Evolutionary conservation across 2,113 vertebrate species (phyloP).

Genomic region (Mola mola): DNA sequence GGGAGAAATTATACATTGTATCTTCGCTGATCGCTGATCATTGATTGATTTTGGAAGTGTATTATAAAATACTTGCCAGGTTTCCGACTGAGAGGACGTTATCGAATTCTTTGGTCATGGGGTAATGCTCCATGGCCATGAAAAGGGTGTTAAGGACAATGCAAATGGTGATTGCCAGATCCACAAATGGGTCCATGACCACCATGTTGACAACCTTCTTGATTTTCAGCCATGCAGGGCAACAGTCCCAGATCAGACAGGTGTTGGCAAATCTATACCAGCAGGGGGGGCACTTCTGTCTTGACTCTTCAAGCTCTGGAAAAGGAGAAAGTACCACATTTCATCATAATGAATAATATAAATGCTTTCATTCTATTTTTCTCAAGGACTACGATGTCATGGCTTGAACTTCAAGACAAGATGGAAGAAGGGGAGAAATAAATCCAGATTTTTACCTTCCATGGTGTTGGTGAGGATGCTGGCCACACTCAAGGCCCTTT

Average conservation of each 20-base stretch:
- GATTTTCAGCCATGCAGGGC: slow-evolving; percentile 90
- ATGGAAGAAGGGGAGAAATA: neutral
- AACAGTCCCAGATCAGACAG: slow-evolving; percentile 97
- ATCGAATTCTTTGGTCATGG: slow-evolving; percentile 91
- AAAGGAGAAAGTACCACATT: slow-evolving; percentile 34
- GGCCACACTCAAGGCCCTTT: slow-evolving; percentile 94
- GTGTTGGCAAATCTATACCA: slow-evolving; percentile 98
- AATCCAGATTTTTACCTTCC: slow-evolving; percentile 84
- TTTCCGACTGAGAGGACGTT: slow-evolving; percentile 91
- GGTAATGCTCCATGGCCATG: slow-evolving; percentile 99
- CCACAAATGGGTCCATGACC: slow-evolving; percentile 98
- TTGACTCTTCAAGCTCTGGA: slow-evolving; percentile 95
- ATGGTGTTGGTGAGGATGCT: slow-evolving; percentile 98
- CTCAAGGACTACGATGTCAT: neutral
- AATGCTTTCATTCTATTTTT: neutral
- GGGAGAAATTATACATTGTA: neutral
- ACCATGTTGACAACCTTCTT: slow-evolving; percentile 90
- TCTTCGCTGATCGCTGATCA: neutral
- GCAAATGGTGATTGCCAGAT: slow-evolving; percentile 97
- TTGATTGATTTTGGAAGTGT: neutral
- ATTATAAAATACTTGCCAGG: slow-evolving; percentile 81
- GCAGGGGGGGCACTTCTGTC: slow-evolving; percentile 96
- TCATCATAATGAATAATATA: no score
- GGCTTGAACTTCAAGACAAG: no score
- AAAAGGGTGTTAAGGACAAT: slow-evolving; percentile 98